These are phyloP conservation scores for Argya squamiceps DNA, from an alignment of 2,797 vertebrate genomes.

Conservation along the genomic window DNA sequence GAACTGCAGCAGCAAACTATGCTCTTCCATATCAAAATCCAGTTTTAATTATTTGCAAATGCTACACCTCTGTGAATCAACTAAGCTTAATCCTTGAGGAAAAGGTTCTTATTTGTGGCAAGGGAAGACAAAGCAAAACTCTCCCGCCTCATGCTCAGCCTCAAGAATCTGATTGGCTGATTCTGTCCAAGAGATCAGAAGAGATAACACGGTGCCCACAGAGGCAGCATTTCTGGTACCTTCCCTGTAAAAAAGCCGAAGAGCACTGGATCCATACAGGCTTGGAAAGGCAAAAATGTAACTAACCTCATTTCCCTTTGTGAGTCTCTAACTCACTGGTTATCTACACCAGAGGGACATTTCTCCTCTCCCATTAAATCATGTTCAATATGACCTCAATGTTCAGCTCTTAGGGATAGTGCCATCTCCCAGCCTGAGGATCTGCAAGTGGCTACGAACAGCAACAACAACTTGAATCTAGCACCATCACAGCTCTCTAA, in stretches of 20 bases:
- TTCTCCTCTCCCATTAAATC: neutral
- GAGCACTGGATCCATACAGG: neutral
- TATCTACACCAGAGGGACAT: neutral
- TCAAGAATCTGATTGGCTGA: neutral
- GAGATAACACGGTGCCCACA: neutral
- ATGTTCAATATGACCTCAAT: neutral
- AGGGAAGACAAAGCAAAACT: neutral
- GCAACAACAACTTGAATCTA: neutral
- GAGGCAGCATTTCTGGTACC: neutral
- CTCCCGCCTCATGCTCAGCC: neutral
- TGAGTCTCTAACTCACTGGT: neutral
- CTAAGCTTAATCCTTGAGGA: neutral
- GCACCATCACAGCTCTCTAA: neutral
- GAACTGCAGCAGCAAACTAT: neutral
- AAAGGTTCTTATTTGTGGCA: neutral
- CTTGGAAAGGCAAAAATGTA: neutral
- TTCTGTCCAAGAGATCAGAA: neutral
- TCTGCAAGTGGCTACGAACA: neutral
- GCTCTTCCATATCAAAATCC: neutral
- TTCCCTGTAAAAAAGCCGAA: neutral
- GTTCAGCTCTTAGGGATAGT: neutral
- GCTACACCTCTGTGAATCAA: neutral
- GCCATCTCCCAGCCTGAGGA: neutral
- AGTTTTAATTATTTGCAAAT: slow-evolving; percentile 34
- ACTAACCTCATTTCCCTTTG: neutral